A percentile compares a stretch with the other conserved stretches of the same genome.
These are phyloP conservation scores for Watsonalla binaria DNA, from an alignment of 2,888 invertebrate species.

Conservation along the genomic window DNA sequence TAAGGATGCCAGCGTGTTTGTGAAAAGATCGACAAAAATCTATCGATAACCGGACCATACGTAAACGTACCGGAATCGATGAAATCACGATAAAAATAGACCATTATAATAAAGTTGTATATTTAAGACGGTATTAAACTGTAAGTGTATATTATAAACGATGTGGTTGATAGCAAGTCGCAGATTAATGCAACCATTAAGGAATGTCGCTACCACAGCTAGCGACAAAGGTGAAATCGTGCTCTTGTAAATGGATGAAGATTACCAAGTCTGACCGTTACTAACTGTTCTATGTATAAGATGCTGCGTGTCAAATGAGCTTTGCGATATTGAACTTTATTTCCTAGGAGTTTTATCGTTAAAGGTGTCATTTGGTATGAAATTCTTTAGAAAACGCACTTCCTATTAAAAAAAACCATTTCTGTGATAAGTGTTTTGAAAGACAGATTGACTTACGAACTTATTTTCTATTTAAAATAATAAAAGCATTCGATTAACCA, in stretches of 20 bases:
- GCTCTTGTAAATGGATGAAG: constrained; percentile 30
- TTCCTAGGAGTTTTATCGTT: too few relatives aligned
- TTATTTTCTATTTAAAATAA: too few relatives aligned
- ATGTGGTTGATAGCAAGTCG: constrained; percentile 31
- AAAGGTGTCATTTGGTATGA: too few relatives aligned
- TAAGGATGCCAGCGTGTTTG: not conserved
- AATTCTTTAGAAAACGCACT: too few relatives aligned
- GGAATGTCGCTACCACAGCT: constrained; percentile 26
- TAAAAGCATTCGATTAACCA: too few relatives aligned
- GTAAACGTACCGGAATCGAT: not conserved
- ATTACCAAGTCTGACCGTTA: constrained; percentile 27
- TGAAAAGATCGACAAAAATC: not conserved
- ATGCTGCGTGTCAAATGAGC: not conserved
- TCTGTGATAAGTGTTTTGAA: too few relatives aligned
- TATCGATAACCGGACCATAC: not conserved
- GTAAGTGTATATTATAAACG: constrained; percentile 30
- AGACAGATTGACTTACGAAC: too few relatives aligned
- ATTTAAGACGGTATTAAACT: constrained; percentile 24
- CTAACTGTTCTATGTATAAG: constrained; percentile 12
- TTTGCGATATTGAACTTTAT: not conserved
- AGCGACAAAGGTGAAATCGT: constrained; percentile 49
- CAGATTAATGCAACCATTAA: constrained; percentile 45
- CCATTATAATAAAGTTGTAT: not conserved
- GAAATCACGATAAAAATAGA: not conserved
- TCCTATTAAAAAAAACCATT: too few relatives aligned